These are phyloP conservation scores for Druon quercuslanigerum DNA, from an alignment of 1,140 invertebrate genomes.

Conservation along the genomic window DNA sequence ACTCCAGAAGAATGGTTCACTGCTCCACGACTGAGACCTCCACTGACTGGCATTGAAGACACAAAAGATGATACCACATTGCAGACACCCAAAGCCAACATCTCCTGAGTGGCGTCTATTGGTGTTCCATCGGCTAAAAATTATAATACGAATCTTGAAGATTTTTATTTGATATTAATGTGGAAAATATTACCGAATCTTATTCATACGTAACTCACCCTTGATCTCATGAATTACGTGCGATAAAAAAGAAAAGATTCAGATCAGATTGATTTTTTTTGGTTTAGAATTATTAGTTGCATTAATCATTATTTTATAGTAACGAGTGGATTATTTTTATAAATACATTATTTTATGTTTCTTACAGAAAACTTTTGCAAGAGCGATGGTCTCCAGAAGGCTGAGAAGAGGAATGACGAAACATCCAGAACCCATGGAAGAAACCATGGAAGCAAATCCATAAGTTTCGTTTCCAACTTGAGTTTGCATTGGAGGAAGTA, in stretches of 20 bases:
- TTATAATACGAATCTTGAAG: background rate
- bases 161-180: no score
- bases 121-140: conserved; percentile 79
- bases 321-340: no score
- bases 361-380: conserved; percentile 89
- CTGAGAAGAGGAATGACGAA: conserved; percentile 86
- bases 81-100: conserved; percentile 86
- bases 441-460: conserved; percentile 81
- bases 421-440: conserved; percentile 83
- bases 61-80: conserved; percentile 92
- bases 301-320: no score
- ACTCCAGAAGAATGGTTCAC: conserved; percentile 93
- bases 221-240: no score
- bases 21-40: conserved; percentile 88
- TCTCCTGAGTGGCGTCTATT: conserved; percentile 87
- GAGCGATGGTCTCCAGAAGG: conserved; percentile 87
- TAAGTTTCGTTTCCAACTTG: conserved; percentile 81
- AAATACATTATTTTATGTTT: conserved; percentile 32
- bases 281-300: background rate
- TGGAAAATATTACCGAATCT: no score
- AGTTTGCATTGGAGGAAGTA: conserved; percentile 80
- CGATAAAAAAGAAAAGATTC: no score
- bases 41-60: conserved; percentile 90
- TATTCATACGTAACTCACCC: no score
- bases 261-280: no score